Conservation (phyloP, 2,888 invertebrate species). For the Lasioglossum vierecki region DNA sequence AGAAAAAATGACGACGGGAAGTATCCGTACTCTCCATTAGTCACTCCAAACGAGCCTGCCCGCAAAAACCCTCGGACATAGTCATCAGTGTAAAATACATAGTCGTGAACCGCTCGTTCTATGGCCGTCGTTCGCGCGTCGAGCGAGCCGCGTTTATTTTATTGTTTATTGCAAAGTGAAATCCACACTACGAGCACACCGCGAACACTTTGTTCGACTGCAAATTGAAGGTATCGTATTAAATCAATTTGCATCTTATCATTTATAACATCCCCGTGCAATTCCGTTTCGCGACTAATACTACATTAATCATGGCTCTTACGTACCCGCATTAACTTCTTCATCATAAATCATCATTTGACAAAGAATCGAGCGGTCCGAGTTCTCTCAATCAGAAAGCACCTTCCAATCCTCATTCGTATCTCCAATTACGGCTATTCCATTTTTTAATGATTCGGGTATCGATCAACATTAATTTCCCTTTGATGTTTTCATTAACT, state of each 20-base stretch:
- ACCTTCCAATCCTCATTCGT: not conserved
- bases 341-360: conserved; percentile 11
- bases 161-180: not conserved
- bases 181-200: not conserved
- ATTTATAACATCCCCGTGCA: not conserved
- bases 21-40: conserved; percentile 43
- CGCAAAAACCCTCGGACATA: conserved; percentile 45
- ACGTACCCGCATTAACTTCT: not conserved
- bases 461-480: not conserved
- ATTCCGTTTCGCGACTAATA: not conserved
- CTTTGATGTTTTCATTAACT: not conserved
- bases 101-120: conserved; percentile 27
- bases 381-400: not conserved
- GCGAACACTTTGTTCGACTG: conserved; percentile 5
- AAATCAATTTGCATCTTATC: conserved; percentile 20
- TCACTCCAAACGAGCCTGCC: conserved; percentile 34
- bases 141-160: conserved; percentile 15
- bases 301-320: not conserved
- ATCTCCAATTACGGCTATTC: not conserved
- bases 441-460: not conserved
- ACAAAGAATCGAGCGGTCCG: conserved; percentile 5
- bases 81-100: conserved; percentile 40
- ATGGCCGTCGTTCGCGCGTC: conserved; percentile 14
- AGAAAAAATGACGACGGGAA: conserved; percentile 46
- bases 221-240: conserved; percentile 15